Evolutionary conservation across 2,888 invertebrate species (phyloP).

Genomic region (Xestia xanthographa): DNA sequence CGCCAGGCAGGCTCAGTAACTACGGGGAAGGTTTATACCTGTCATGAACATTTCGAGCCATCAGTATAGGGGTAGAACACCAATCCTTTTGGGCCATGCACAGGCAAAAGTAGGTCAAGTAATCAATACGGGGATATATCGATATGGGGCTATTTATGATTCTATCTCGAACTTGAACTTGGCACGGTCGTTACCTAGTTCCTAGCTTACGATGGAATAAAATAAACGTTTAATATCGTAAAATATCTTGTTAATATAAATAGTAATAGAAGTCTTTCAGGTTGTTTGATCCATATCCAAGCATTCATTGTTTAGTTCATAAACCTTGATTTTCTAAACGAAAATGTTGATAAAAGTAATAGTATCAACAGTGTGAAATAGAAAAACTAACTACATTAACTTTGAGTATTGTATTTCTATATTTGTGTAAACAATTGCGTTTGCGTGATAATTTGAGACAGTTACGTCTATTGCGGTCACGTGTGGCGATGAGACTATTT

Average conservation of each 20-base stretch:
- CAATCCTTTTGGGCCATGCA: slow-evolving; percentile 1
- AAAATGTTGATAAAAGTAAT: slow-evolving; percentile 28
- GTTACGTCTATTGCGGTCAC: slow-evolving; percentile 30
- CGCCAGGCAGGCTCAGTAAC: background rate
- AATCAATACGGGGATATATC: background rate
- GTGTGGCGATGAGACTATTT: slow-evolving; percentile 1
- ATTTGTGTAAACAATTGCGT: slow-evolving; percentile 23
- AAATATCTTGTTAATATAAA: background rate
- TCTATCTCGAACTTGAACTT: slow-evolving; percentile 21
- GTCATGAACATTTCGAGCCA: background rate
- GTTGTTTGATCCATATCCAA: background rate
- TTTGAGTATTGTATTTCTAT: slow-evolving; percentile 24
- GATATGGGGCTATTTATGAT: background rate
- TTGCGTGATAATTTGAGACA: slow-evolving; percentile 37
- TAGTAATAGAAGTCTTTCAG: background rate
- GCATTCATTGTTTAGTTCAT: slow-evolving; percentile 25
- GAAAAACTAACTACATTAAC: slow-evolving; percentile 28
- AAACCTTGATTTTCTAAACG: slow-evolving; percentile 13
- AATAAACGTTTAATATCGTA: background rate
- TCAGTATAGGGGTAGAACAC: background rate
- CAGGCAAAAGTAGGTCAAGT: background rate
- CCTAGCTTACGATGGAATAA: background rate
- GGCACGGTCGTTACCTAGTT: background rate
- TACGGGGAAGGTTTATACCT: background rate
- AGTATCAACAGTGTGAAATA: slow-evolving; percentile 42